A percentile compares a stretch with the other conserved stretches of the same genome.
Conservation (phyloP, 1,140 invertebrate species). For the Pseudomyrmex dendroicus region DNA sequence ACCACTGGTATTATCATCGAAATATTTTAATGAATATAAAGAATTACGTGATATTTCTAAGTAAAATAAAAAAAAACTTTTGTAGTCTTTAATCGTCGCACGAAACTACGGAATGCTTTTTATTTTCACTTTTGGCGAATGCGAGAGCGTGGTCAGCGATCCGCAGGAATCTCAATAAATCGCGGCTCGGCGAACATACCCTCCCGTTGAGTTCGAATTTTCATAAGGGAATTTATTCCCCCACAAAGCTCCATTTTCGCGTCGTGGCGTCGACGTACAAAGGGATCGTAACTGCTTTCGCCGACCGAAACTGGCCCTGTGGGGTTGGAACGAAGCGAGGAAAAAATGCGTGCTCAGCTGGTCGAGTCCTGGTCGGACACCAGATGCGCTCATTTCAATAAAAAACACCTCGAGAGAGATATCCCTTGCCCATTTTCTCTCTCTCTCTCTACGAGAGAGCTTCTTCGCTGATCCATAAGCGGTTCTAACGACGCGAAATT, state of each 20-base stretch:
- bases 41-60: not conserved
- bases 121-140: not conserved
- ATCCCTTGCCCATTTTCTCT: conserved; percentile 20
- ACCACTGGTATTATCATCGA: not conserved
- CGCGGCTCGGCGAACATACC: conserved; percentile 50
- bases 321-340: conserved; percentile 25
- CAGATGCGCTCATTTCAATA: conserved; percentile 77
- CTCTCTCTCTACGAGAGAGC: not conserved
- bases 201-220: conserved; percentile 72
- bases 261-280: conserved; percentile 10
- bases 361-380: conserved; percentile 51
- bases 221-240: conserved; percentile 80
- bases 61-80: not conserved
- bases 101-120: not conserved
- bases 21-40: not conserved
- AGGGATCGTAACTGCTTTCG: conserved; percentile 42
- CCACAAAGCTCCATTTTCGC: conserved; percentile 72
- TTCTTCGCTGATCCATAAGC: conserved; percentile 69
- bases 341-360: conserved; percentile 76
- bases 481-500: conserved; percentile 54
- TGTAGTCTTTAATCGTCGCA: conserved; percentile 22
- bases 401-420: conserved; percentile 67
- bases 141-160: conserved; percentile 63
- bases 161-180: conserved; percentile 74
- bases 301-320: conserved; percentile 10